Evolutionary conservation across 2,888 invertebrate genomes (phyloP), one percentile per base, ranked within the genome.

Genomic region (Metellina segmentata): DNA sequence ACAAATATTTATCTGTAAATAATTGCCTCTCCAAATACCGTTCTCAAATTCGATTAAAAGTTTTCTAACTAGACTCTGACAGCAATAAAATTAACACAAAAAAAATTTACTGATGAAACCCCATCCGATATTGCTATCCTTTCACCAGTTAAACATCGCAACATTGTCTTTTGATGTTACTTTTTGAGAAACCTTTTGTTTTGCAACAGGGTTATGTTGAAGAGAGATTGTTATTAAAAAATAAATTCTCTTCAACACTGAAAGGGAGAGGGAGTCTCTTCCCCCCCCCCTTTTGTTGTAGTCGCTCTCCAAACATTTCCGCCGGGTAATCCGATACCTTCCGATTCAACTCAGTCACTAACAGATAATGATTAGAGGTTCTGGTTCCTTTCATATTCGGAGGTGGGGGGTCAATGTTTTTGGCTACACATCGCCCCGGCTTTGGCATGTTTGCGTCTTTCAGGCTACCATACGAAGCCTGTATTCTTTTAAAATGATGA

Each of bases 281-380:
- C 34, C 34, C 34, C 34, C 34, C 34, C 34, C 34, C 34, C 79
- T 48, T 85, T 79, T 90, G 81, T 90, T 86, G 79, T 90, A 74
- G 71, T 70, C 78, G 82, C 71, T 87, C 78, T 91, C 83, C 78
- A 87, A 91, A 91, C 87, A 91, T 75, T 88, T 86, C 70, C 49
- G 19, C 48, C 91, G 77, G 61, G 91, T 87, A 91, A 91, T 88
- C 72, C 19, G 83, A 91, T 88, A 82, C 77, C 20, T 71, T 83
- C 20, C 78, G 48, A 71, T 87, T 91, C 91, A 91, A 91, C 87
- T 87, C 91, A 91, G 87, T 87, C 79, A 11, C 87, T 71, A 83
- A 78, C 79, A 91, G 91, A 91, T 91, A 91, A 91, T 91, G 91
- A 91, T 91, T 91, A 83, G 87, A 91, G 82, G 72, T 78, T 87